Percentiles rank a stretch among this genome's conserved stretches.
Evolutionary conservation across 2,888 invertebrate genomes (phyloP).

Genomic region (Teleiodes luculella): DNA sequence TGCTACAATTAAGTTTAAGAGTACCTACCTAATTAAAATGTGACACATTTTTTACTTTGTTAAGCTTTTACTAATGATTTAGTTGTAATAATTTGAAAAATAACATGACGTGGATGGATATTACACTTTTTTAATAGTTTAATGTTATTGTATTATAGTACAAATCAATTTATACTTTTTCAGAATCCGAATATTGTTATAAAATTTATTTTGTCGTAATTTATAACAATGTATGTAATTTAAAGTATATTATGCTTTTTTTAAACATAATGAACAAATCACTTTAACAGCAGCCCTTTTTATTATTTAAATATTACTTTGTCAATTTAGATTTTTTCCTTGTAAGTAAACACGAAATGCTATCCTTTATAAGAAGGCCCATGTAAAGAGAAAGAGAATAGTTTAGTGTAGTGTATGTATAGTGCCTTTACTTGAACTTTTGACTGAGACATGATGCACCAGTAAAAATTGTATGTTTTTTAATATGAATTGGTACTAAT

Average conservation of each 20-base stretch:
- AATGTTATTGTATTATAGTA: not conserved
- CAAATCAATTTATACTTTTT: not conserved
- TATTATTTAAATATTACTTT: not conserved
- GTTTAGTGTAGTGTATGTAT: too few species aligned
- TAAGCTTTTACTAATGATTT: slow-evolving; percentile 1
- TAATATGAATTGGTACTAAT: slow-evolving; percentile 29
- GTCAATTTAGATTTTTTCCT: too few species aligned
- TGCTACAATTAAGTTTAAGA: not conserved
- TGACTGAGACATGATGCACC: not conserved
- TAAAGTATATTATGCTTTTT: too few species aligned
- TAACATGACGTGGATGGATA: too few species aligned
- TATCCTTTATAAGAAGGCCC: too few species aligned
- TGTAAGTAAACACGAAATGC: too few species aligned
- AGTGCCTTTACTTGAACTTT: slow-evolving; percentile 5
- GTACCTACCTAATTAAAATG: not conserved
- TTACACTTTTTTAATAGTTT: not conserved
- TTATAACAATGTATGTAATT: too few species aligned
- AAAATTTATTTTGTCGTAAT: too few species aligned
- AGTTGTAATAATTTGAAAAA: not conserved
- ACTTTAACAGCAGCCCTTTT: not conserved
- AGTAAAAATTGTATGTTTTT: not conserved
- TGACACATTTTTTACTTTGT: not conserved
- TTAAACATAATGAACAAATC: too few species aligned
- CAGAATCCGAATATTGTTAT: too few species aligned
- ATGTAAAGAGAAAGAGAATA: too few species aligned